Evolutionary conservation across 2,113 vertebrate genomes (phyloP), one percentile per base, ranked within the genome.

Genomic region (Microcebus jonahi): DNA sequence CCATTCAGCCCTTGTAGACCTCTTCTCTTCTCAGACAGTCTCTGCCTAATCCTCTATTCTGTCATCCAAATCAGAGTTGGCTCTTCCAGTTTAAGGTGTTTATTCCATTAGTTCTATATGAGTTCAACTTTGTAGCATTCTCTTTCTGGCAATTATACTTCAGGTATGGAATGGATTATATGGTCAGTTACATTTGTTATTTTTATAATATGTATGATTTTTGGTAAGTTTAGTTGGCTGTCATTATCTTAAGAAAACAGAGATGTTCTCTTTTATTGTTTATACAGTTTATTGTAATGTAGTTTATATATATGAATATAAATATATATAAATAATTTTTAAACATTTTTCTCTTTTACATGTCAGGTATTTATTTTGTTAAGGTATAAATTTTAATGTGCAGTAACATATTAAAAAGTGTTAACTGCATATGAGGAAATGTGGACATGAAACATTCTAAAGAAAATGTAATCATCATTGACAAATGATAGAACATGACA

Each of bases 1-100:
- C 23, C 21, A 3, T 79, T 27, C 42, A 12, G 6, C 31, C 23
- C 14, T 21, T 23, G 4, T 1, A 9, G 5, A 4, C 5, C 8
- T 42, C 7, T 53, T 76, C 5, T 45, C 42, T 27, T 23, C 31
- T 8, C 20, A n/a, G 13, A 36, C 2, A 7, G 17, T 42, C 9
- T 77, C 34, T 86, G n/a, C 7, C 9, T 67, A 45, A 34, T 8
- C 3, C 5, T 88, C 8, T 70, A 21, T 59, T 86, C 39, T 55
- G 20, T 1, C 20, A 18, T 25, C 4, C 6, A 36, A 89, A 5
- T 45, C 17, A 79, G 21, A 34, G 3, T 12, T 93, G 53, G 36
- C 18, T 81, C 12, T 50, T 17, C 13, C n/a, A 45, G 31, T 21
- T 93, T 63, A 80, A 31, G 3, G 2, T 23, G 14, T 42, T 92